Evolutionary conservation across 2,113 vertebrate species (phyloP), one percentile per base, ranked within the genome.

Genomic region (Nerophis ophidion): DNA sequence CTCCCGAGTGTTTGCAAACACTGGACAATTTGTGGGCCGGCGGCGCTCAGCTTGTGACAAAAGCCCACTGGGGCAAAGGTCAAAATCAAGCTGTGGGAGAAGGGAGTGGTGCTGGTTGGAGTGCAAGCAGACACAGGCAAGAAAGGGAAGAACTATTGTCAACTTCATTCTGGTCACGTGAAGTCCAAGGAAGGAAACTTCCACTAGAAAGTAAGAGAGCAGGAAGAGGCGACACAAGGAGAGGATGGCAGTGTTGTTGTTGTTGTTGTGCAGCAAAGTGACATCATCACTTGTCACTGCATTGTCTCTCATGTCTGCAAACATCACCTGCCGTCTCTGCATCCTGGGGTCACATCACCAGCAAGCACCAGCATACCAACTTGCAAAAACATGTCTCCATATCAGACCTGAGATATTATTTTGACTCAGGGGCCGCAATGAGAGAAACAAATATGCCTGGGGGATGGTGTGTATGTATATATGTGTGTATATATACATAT

Each of bases 11-110:
- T 76, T 77, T 74, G 58, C 61, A 74, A 70, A 76, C 57, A 70
- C 48, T 44, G 33, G 46, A 3, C 0, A n/a, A 60, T 51, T 66
- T n/a, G 64, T 71, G 49, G 58, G 44, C 72, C 19, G 60, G 65
- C 74, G 58, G 63, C 34, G 63, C 8, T 13, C 45, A 60, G 74
- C 75, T 73, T 14, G 7, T 69, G 69, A 61, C 8, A 33, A 62
- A 62, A 63, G 81, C 76, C 68, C 66, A 79, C 50, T 74, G 52
- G 75, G 70, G 60, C 79, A 85, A 62, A 80, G 81, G 83, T 85
- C 79, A 77, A n/a, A n/a, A 60, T 53, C 61, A 54, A 74, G 52
- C n/a, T 35, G 53, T 51, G 72, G 68, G 59, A 60, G 48, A 62
- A 12, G 51, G 45, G 38, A 17, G 40, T 19, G 54, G 8, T 1